Percentiles rank a stretch among this genome's conserved stretches.
phyloP scores from a whole-genome alignment of 2,113 vertebrate genomes.

The Cariama cristata region DNA sequence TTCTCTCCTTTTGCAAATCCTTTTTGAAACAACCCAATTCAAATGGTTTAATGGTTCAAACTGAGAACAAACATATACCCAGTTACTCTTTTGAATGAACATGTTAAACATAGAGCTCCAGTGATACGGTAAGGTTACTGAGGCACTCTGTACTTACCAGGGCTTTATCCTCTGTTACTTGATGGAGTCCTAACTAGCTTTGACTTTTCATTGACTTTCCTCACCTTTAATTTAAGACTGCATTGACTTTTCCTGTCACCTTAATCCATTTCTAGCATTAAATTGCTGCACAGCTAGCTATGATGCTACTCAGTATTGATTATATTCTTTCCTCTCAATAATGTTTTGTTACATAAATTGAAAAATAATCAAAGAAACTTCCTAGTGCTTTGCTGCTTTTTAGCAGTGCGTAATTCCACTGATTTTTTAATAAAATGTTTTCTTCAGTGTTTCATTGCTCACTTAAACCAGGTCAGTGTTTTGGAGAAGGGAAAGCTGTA shows the following conservation, averaged over 20 bases:
- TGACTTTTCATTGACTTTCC: constrained; percentile 62
- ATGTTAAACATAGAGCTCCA: neutral
- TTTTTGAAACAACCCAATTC: constrained; percentile 1
- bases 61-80: neutral
- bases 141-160: neutral
- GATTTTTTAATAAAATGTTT: neutral
- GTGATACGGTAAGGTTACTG: neutral
- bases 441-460: neutral
- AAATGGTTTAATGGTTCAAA: neutral
- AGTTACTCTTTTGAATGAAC: neutral
- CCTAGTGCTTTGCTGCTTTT: neutral
- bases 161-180: neutral
- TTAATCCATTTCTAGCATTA: constrained; percentile 55
- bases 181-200: constrained; percentile 19
- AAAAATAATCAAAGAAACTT: constrained; percentile 34
- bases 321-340: constrained; percentile 50
- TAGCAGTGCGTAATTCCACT: neutral
- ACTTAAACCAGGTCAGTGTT: neutral
- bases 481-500: neutral
- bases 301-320: constrained; percentile 38
- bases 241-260: constrained; percentile 61
- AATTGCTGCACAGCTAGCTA: constrained; percentile 37
- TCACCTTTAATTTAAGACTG: constrained; percentile 61
- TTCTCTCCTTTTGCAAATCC: neutral
- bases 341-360: constrained; percentile 51